Conservation (phyloP, 2,113 vertebrate species). For the Actinemys pallida region DNA sequence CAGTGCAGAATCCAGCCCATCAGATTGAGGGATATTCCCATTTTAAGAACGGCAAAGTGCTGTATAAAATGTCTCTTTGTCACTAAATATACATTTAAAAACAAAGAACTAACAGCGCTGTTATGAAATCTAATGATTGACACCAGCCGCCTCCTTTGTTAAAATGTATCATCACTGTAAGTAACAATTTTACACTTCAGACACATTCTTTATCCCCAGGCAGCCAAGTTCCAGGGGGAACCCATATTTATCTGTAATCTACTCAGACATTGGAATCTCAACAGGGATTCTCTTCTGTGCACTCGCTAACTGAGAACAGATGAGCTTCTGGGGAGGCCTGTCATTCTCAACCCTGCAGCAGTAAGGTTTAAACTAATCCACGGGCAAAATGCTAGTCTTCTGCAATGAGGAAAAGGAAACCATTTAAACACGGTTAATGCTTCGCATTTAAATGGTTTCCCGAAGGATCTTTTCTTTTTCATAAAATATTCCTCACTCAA, state of each 20-base stretch:
- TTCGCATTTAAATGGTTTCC: neutral
- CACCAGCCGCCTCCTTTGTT: neutral
- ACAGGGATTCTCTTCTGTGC: neutral
- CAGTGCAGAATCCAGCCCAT: rapidly evolving
- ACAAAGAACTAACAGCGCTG: neutral
- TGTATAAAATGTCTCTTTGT: neutral
- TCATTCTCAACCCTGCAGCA: neutral
- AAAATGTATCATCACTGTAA: neutral
- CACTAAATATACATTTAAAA: neutral
- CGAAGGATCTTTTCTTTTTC: neutral
- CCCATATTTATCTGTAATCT: rapidly evolving
- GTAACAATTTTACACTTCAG: neutral
- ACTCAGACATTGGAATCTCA: neutral
- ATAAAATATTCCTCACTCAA: neutral
- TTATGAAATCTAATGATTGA: neutral
- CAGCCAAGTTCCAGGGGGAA: neutral
- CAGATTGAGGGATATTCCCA: neutral
- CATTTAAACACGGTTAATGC: neutral
- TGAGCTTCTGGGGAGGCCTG: neutral
- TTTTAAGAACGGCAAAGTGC: neutral
- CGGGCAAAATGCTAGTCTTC: neutral
- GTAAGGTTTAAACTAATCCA: neutral
- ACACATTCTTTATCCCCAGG: neutral
- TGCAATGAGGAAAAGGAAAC: neutral
- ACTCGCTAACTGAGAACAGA: neutral